Evolutionary conservation across 2,888 invertebrate genomes (phyloP).

Genomic region (Colletes collaris): DNA sequence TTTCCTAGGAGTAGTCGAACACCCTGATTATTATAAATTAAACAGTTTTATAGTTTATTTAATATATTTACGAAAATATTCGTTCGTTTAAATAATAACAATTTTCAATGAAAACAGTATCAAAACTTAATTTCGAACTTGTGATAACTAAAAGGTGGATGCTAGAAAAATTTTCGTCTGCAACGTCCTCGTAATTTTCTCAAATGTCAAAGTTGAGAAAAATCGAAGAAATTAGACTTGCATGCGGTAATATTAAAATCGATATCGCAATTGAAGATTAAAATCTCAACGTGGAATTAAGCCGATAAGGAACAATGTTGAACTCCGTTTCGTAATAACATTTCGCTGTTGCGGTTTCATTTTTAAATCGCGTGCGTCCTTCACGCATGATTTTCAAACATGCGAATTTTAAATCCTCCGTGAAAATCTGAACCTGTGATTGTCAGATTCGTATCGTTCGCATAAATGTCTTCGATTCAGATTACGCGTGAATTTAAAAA

Average conservation of each 20-base stretch:
- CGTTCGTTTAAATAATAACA: no score
- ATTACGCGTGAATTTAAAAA: not conserved
- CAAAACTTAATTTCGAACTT: no score
- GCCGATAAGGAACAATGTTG: not conserved
- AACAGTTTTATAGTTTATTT: no score
- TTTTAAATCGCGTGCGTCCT: not conserved
- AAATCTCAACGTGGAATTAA: not conserved
- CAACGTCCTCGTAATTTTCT: no score
- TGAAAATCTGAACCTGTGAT: constrained; percentile 6
- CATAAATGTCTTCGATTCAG: not conserved
- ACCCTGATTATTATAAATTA: no score
- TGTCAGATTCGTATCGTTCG: constrained; percentile 22
- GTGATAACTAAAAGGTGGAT: no score
- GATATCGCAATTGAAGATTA: not conserved
- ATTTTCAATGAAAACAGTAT: no score
- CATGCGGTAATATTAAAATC: constrained; percentile 1
- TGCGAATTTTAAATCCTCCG: not conserved
- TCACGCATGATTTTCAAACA: not conserved
- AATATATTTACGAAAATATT: no score
- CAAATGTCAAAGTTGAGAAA: not conserved
- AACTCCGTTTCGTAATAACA: not conserved
- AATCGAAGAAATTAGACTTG: not conserved
- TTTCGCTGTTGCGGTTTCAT: no score
- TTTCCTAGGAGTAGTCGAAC: no score
- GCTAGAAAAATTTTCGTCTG: not conserved